phyloP scores from a whole-genome alignment of 2,888 invertebrate genomes.

The Chorisops tibialis region DNA sequence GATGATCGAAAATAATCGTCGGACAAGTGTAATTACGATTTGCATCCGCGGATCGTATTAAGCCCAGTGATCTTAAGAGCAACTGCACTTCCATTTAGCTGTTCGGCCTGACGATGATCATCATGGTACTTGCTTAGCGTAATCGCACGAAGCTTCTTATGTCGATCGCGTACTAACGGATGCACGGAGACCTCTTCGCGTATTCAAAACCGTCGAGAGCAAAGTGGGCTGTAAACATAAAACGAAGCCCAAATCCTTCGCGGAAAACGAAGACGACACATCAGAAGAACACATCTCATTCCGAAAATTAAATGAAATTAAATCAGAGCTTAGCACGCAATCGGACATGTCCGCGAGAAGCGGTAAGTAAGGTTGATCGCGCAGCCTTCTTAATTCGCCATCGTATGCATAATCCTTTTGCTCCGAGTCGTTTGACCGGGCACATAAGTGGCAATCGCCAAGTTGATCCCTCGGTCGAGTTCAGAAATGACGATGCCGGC shows the following conservation, averaged over 20 bases:
- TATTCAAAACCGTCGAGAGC: neutral
- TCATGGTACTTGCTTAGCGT: too few species aligned
- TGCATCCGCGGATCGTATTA: slow-evolving; percentile 25
- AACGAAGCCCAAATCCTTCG: neutral
- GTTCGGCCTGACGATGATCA: too few species aligned
- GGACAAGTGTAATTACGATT: slow-evolving; percentile 32
- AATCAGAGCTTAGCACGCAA: slow-evolving; percentile 40
- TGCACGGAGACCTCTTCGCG: neutral
- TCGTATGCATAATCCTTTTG: slow-evolving; percentile 26
- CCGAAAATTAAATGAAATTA: slow-evolving; percentile 40
- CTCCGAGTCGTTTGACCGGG: slow-evolving; percentile 21
- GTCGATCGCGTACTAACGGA: neutral
- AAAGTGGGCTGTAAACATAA: slow-evolving; percentile 12
- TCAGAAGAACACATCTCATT: slow-evolving; percentile 32
- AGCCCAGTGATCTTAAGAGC: neutral
- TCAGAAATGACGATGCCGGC: neutral
- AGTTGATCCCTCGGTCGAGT: slow-evolving; percentile 3
- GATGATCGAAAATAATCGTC: slow-evolving; percentile 13
- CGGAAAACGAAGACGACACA: slow-evolving; percentile 28
- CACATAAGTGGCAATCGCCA: slow-evolving; percentile 30
- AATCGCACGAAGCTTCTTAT: neutral
- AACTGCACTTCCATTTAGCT: neutral
- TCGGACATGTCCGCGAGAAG: slow-evolving; percentile 28
- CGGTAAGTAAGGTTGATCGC: too few species aligned
- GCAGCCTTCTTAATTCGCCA: slow-evolving; percentile 6